A percentile compares a stretch with the other conserved stretches of the same genome.
Evolutionary conservation across 2,888 invertebrate species (phyloP).

Genomic region (Hirtodrosophila duncani): DNA sequence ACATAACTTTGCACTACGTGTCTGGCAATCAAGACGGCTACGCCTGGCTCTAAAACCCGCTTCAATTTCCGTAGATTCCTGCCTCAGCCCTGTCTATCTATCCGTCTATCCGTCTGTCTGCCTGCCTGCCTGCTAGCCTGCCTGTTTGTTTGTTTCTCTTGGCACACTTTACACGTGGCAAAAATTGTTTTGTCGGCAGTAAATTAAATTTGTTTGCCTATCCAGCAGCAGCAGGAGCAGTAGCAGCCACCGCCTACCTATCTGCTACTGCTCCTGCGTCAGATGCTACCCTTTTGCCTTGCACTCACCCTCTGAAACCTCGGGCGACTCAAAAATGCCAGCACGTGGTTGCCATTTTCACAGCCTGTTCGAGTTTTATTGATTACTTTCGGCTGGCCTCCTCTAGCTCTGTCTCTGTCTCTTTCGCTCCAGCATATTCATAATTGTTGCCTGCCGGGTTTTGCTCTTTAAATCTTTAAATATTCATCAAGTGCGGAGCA

Average conservation of each 20-base stretch:
- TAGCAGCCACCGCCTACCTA: no score
- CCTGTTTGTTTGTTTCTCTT: constrained; percentile 15
- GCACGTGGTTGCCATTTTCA: constrained; percentile 48
- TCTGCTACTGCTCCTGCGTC: neutral
- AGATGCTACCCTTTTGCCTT: no score
- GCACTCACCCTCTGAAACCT: neutral
- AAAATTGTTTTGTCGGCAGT: constrained; percentile 63
- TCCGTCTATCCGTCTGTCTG: neutral
- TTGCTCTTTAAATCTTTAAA: constrained; percentile 21
- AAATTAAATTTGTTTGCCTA: constrained; percentile 69
- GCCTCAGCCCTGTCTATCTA: neutral
- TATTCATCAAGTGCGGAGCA: no score
- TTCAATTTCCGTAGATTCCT: neutral
- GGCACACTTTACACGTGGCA: constrained; percentile 66
- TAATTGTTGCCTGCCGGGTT: no score
- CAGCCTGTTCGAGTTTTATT: constrained; percentile 41
- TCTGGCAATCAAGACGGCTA: constrained; percentile 44
- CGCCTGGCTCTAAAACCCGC: neutral
- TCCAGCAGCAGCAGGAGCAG: constrained; percentile 7
- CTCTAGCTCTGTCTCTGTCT: constrained; percentile 1
- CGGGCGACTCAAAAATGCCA: constrained; percentile 31
- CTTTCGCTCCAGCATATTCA: constrained; percentile 6
- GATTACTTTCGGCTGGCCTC: constrained; percentile 46
- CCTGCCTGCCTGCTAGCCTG: neutral
- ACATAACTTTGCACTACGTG: constrained; percentile 57